Evolutionary conservation across 1,140 invertebrate genomes (phyloP), one percentile per base, ranked within the genome.

Genomic region (Sinella curviseta): DNA sequence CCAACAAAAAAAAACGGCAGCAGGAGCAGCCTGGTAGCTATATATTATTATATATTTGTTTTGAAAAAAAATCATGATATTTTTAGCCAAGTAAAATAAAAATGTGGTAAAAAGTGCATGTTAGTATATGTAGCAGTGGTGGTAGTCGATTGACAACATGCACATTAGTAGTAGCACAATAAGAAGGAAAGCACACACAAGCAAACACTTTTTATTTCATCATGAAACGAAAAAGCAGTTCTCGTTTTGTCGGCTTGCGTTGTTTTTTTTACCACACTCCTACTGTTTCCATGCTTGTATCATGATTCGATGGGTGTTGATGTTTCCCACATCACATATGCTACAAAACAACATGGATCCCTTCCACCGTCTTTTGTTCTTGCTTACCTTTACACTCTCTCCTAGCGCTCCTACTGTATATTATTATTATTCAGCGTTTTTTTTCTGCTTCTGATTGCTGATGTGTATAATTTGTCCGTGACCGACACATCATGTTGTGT

Each of bases 291-390:
- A 3, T 26, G 57, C 24, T 60, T 26, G 24, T 60, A 26, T 16
- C 24, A 24, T 33, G 65, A 70, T 70, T 17, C 30, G 65, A 70
- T 70, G 65, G 65, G 65, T 70, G 65, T 70, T 70, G 65, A 33
- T 70, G 24, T 70, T 70, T 70, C 65, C 65, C 65, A 70, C 65
- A 70, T 12, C 57, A 26, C 39, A 48, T 48, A 48, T 48, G 39
- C 39, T 60, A 4, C 57, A 26, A 60, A 17, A n/a, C 57, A 60
- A 60, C 39, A 48, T 48, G 39, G 39, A 48, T 48, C 39, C 39
- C 39, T 48, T n/a, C n/a, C n/a, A n/a, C n/a, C n/a, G 39, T 12
- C 20, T 48, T 12, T 48, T 48, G 8, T 48, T 48, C 39, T 8
- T 48, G 39, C 20, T n/a, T n/a, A 17, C 39, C 39, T 48, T n/a